phyloP scores from a whole-genome alignment of 2,797 vertebrate species.

The Picus viridis region DNA sequence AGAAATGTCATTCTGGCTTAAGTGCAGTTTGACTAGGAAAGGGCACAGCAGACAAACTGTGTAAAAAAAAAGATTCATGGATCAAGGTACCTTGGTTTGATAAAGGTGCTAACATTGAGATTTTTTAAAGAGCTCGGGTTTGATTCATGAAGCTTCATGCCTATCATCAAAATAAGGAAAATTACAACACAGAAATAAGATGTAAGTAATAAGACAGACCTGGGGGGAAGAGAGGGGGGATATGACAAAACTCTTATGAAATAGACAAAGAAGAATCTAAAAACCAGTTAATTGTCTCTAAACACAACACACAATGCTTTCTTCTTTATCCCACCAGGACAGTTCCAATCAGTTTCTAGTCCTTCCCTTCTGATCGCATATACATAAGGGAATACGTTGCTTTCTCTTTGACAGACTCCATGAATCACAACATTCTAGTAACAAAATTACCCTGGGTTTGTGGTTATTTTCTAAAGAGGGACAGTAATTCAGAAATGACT shows the following conservation, averaged over 20 bases:
- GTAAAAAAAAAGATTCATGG: background rate
- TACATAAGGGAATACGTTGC: background rate
- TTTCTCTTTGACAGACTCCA: conserved; percentile 39
- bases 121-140: background rate
- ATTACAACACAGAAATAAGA: background rate
- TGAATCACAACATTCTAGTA: conserved; percentile 38
- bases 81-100: background rate
- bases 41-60: background rate
- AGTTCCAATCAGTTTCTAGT: background rate
- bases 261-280: conserved; percentile 6
- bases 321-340: conserved; percentile 2
- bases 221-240: background rate
- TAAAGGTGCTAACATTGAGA: background rate
- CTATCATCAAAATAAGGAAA: background rate
- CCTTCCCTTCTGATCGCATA: background rate
- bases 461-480: conserved; percentile 54
- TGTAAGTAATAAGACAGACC: background rate
- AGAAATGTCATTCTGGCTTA: background rate
- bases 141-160: background rate
- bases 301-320: background rate
- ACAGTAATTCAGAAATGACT: conserved; percentile 48
- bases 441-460: conserved; percentile 21
- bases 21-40: background rate
- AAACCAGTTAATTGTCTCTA: conserved; percentile 2
- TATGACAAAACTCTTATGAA: background rate